These are phyloP conservation scores for Sardina pilchardus DNA, from an alignment of 2,113 vertebrate genomes.

Conservation along the genomic window DNA sequence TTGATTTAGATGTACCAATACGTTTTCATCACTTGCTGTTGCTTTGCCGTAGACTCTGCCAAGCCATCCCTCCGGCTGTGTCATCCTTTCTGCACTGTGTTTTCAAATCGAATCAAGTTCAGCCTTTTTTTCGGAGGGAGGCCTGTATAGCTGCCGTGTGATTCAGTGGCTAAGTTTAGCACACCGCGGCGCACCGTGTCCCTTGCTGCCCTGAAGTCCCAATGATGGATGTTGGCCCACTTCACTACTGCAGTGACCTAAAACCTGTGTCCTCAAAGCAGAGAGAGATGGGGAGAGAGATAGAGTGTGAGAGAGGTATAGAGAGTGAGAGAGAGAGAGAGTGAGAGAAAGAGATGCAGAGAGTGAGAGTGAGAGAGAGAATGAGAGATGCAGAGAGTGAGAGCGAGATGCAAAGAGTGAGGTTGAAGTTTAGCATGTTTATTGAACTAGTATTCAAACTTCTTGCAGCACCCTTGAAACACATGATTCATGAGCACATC, in stretches of 20 bases:
- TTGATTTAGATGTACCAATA: neutral
- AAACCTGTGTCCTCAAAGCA: constrained; percentile 51
- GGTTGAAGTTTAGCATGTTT: neutral
- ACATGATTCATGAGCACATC: neutral
- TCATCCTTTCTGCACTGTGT: constrained; percentile 12
- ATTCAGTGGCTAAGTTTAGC: constrained; percentile 22
- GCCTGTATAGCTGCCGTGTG: constrained; percentile 11
- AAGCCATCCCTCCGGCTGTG: neutral
- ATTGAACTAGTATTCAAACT: neutral
- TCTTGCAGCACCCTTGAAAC: neutral
- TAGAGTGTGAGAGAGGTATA: neutral
- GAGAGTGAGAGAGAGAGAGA: neutral
- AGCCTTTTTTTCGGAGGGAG: constrained; percentile 21
- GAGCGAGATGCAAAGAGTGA: neutral
- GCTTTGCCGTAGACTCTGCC: neutral
- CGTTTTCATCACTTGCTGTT: neutral
- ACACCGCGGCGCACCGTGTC: neutral
- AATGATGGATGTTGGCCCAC: constrained; percentile 24
- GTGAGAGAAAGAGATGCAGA: neutral
- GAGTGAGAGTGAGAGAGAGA: neutral
- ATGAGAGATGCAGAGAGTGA: neutral
- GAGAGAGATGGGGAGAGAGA: neutral
- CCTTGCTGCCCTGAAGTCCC: constrained; percentile 2
- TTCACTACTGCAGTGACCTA: constrained; percentile 38
- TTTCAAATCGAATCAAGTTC: constrained; percentile 21